A percentile compares a stretch with the other conserved stretches of the same genome.
Evolutionary conservation across 2,888 invertebrate species (phyloP).

Genomic region (Branchipolynoe longqiensis): DNA sequence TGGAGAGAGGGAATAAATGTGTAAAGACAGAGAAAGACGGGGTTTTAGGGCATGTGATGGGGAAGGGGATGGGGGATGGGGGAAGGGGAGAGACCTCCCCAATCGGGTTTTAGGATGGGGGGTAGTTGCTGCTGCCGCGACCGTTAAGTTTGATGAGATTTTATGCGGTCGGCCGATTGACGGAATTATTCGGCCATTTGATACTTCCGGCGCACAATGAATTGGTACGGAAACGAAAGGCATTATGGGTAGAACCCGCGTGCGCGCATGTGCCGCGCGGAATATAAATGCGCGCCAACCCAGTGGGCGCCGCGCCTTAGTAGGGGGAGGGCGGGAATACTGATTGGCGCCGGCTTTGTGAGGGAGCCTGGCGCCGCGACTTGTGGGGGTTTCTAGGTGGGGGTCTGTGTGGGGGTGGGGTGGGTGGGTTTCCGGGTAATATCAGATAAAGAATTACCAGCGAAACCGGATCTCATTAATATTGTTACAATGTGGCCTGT

Average conservation of each 20-base stretch:
- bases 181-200: conserved; percentile 53
- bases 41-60: not conserved
- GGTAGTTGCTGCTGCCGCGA: no score
- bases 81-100: no score
- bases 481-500: no score
- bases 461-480: no score
- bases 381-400: not conserved
- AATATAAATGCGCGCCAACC: conserved; percentile 29
- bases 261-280: conserved; percentile 50
- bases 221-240: conserved; percentile 47
- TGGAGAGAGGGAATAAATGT: not conserved
- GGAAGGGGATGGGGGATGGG: not conserved
- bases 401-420: not conserved
- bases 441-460: not conserved
- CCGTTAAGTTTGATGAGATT: conserved; percentile 54
- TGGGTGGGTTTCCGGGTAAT: not conserved
- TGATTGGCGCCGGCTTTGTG: conserved; percentile 1
- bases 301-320: conserved; percentile 30
- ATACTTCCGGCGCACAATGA: conserved; percentile 56
- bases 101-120: no score
- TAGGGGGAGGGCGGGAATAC: conserved; percentile 13
- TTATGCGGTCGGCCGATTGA: conserved; percentile 44
- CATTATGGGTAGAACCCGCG: conserved; percentile 50
- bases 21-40: not conserved
- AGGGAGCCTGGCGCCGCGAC: not conserved